A percentile compares a stretch with the other conserved stretches of the same genome.
Evolutionary conservation across 2,888 invertebrate species (phyloP).

Genomic region (Margaritifera margaritifera): DNA sequence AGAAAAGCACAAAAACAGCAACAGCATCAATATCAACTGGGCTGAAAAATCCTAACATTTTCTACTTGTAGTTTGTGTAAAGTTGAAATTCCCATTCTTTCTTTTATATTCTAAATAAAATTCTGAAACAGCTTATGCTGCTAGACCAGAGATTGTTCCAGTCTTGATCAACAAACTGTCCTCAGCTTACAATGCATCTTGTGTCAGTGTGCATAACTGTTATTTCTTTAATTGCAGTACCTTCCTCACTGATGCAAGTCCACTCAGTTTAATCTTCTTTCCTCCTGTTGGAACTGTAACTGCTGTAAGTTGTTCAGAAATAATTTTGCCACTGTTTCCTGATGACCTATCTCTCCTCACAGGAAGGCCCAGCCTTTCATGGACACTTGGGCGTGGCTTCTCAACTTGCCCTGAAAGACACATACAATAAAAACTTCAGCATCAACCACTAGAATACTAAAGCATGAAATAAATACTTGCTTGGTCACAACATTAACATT

Average conservation of each 20-base stretch:
- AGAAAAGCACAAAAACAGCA: too few relatives aligned
- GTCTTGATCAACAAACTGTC: background rate
- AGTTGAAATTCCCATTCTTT: too few relatives aligned
- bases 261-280: slow-evolving; percentile 8
- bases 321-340: slow-evolving; percentile 1
- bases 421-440: background rate
- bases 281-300: background rate
- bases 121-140: too few relatives aligned
- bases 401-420: slow-evolving; percentile 3
- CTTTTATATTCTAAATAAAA: too few relatives aligned
- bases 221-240: background rate
- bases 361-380: slow-evolving; percentile 46
- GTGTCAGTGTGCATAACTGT: slow-evolving; percentile 1
- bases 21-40: too few relatives aligned
- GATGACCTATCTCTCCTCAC: slow-evolving; percentile 6
- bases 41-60: too few relatives aligned
- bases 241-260: background rate
- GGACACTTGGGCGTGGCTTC: slow-evolving; percentile 33
- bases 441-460: too few relatives aligned
- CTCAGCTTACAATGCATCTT: background rate
- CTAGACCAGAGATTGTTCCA: too few relatives aligned
- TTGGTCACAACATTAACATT: too few relatives aligned
- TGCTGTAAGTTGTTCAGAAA: background rate
- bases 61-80: too few relatives aligned
- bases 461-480: too few relatives aligned